Evolutionary conservation across 2,113 vertebrate species (phyloP).

Genomic region (Chaetops frenatus): DNA sequence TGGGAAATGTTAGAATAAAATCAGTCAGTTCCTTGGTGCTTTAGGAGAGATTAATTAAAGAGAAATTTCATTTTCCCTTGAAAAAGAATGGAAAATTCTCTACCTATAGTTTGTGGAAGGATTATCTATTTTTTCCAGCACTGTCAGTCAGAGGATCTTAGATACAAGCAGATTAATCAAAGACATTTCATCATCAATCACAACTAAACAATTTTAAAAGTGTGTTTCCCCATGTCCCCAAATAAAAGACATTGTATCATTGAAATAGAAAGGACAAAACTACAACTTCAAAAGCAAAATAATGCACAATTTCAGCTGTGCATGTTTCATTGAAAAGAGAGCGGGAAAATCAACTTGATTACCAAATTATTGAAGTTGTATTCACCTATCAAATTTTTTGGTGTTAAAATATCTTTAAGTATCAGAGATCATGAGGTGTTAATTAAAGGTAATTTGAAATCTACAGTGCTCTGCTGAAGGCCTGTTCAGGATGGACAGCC

Average conservation of each 20-base stretch:
- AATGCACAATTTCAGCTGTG: neutral
- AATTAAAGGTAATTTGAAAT: neutral
- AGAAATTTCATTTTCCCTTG: neutral
- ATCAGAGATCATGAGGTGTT: neutral
- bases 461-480: neutral
- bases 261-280: neutral
- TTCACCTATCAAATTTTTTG: neutral
- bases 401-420: neutral
- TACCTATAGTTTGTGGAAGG: constrained; percentile 1
- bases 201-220: neutral
- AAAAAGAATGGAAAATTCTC: constrained; percentile 28
- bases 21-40: neutral
- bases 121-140: constrained; percentile 17
- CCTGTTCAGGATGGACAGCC: neutral
- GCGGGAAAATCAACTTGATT: neutral
- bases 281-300: neutral
- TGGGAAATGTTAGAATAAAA: neutral
- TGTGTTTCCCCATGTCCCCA: neutral
- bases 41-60: neutral
- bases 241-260: neutral
- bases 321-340: neutral
- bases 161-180: constrained; percentile 1
- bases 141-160: neutral
- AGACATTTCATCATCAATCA: constrained; percentile 30
- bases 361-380: neutral